Evolutionary conservation across 2,113 vertebrate species (phyloP).

Genomic region (Limanda limanda): DNA sequence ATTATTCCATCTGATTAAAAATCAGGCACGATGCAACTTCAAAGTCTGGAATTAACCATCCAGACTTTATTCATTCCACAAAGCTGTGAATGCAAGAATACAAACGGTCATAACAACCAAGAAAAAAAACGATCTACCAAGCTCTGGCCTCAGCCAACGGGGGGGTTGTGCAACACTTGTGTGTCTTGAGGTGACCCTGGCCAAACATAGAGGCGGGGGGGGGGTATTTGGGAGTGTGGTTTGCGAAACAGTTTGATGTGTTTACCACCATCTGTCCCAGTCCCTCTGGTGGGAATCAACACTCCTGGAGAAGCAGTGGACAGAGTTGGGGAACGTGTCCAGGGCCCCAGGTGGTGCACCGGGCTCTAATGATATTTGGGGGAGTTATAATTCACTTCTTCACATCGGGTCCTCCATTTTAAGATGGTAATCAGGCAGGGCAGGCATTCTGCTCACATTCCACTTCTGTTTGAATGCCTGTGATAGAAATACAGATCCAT

Average conservation of each 20-base stretch:
- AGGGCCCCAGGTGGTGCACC: slow-evolving; percentile 55
- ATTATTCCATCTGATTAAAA: not conserved
- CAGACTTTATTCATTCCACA: not conserved
- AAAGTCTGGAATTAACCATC: slow-evolving; percentile 1
- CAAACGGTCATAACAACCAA: not conserved
- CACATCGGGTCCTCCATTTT: slow-evolving; percentile 19
- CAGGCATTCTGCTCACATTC: slow-evolving; percentile 14
- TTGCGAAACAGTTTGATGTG: slow-evolving; percentile 56
- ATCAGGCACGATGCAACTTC: not conserved
- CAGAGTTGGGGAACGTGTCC: slow-evolving; percentile 26
- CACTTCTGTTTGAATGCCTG: not conserved
- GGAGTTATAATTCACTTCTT: slow-evolving; percentile 45
- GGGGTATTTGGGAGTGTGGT: slow-evolving; percentile 17
- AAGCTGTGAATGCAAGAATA: not conserved
- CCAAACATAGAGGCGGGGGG: slow-evolving; percentile 17
- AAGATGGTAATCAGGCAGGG: slow-evolving; percentile 25
- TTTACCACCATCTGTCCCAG: slow-evolving; percentile 69
- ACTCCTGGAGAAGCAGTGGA: slow-evolving; percentile 54
- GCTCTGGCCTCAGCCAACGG: not conserved
- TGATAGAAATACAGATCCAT: slow-evolving; percentile 11
- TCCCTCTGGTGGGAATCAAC: slow-evolving; percentile 51
- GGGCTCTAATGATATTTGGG: slow-evolving; percentile 54
- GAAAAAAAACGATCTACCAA: not conserved
- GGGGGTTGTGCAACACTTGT: not conserved
- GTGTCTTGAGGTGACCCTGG: slow-evolving; percentile 45